Evolutionary conservation across 1,140 invertebrate genomes (phyloP), one percentile per base, ranked within the genome.

Genomic region (Euglossa dilemma): DNA sequence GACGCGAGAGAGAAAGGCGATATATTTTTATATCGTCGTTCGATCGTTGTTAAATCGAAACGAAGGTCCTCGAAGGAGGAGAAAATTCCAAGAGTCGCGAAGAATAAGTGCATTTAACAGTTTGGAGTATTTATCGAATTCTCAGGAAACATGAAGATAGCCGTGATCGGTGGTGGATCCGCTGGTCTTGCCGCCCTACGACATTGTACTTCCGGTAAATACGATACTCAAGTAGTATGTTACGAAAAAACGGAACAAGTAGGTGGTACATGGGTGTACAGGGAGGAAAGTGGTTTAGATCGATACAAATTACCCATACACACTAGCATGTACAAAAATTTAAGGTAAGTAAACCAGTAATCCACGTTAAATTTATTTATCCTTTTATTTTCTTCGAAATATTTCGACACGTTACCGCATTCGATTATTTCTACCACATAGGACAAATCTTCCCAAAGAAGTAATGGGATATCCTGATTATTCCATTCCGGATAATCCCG

Each of bases 241-340:
- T 94, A 92, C 72, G 94, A 94, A 86, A 96, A 98, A 92, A 95
- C 95, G 1, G 92, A 95, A 28, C 91, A 96, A 86, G 94, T 98
- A 69, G 98, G 98, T n/a, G 98, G 98, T 25, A 97, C 98, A 14
- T 98, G 98, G 98, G 96, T 98, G 1, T 99, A 98, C 90, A 96
- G 96, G 0, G 96, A 96, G 71, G 94, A 96, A 80, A 95, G 95
- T 56, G 97, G 96, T 23, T 95, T 95, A 61, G 97, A 98, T 92
- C 93, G 96, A 85, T 96, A 97, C 93, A 97, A 97, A 12, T 94
- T 97, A 47, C 97, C 97, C 5, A 96, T 98, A 63, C 98, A 98
- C 91, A 97, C 97, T 52, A 98, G 97, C 93, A 98, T 98, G 97
- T 98, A 98, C 92, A 96, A 97, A 91, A 96, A 96, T 88, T 93